Base-by-base conservation (phyloP, 1,140 invertebrate species). In the Trinorchestia longiramus region DNA sequence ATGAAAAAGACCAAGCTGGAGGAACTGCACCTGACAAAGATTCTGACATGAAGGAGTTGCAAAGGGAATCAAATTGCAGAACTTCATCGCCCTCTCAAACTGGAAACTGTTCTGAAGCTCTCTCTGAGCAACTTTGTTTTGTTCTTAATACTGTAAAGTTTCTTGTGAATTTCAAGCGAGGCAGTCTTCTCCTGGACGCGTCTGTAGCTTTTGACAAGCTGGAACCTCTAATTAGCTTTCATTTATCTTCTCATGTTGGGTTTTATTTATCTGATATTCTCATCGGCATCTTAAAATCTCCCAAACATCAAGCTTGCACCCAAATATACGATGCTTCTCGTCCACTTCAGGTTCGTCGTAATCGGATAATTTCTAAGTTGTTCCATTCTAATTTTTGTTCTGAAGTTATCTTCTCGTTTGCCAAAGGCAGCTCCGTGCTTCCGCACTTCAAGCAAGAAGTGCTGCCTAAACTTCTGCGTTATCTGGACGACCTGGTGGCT, bases 381-480 rank as follows among this genome's bases (percentile, higher is more conserved):
- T 94, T 94, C 36, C 92, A 94, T 42, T 94, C 92, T 36, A 94
- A 47, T 94, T 94, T 45, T 36, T 44, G 41, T 40, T 43, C 92
- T 0, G 41, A 43, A 15, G 92, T 94, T 45, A 6, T 94, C 0
- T 94, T 94, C 44, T 94, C 92, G 17, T 94, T 94, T 45, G 44
- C 44, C 3, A 42, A 43, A 11, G 40, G 19, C 92, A 45, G 92
- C 44, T 94, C 92, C 45, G 41, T 43, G 19, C 92, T 94, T 0
- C 41, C 43, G 11, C 92, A 94, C 43, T 94, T 94, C 92, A 3
- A 47, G 40, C 43, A 94, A 19, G 92, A 94, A 47, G 44, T 94
- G 43, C 92, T 94, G 36, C 92, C 92, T n/a, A 94, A 94, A 47
- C 43, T 94, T 40, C 44, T 94, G 36, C 92, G 92, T n/a, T 94